Evolutionary conservation across 2,113 vertebrate genomes (phyloP).

Genomic region (Halcyon senegalensis): DNA sequence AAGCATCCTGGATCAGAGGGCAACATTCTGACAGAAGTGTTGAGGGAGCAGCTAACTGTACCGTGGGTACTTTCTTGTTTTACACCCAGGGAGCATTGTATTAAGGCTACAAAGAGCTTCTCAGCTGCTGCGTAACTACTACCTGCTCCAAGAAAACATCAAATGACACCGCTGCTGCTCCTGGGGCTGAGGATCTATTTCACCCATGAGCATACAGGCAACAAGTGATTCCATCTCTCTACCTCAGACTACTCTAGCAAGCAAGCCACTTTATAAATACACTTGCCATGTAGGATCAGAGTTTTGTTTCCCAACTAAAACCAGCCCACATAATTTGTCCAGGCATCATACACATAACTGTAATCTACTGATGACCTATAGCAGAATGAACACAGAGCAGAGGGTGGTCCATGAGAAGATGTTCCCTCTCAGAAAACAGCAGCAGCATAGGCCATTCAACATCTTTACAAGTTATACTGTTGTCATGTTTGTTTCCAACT

Average conservation of each 20-base stretch:
- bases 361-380: neutral
- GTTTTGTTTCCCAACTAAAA: neutral
- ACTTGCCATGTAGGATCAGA: neutral
- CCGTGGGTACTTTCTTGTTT: neutral
- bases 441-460: neutral
- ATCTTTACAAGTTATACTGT: neutral
- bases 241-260: neutral
- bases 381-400: neutral
- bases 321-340: neutral
- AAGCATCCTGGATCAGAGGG: neutral
- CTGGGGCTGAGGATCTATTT: neutral
- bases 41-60: neutral
- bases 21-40: neutral
- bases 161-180: neutral
- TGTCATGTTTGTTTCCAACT: neutral
- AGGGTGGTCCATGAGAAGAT: accelerated
- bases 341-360: neutral
- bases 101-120: neutral
- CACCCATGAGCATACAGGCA: neutral
- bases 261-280: neutral
- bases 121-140: neutral
- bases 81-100: neutral
- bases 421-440: neutral
- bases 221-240: neutral
- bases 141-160: neutral